Conservation (phyloP, 2,113 vertebrate genomes). For the Micronycteris hirsuta region DNA sequence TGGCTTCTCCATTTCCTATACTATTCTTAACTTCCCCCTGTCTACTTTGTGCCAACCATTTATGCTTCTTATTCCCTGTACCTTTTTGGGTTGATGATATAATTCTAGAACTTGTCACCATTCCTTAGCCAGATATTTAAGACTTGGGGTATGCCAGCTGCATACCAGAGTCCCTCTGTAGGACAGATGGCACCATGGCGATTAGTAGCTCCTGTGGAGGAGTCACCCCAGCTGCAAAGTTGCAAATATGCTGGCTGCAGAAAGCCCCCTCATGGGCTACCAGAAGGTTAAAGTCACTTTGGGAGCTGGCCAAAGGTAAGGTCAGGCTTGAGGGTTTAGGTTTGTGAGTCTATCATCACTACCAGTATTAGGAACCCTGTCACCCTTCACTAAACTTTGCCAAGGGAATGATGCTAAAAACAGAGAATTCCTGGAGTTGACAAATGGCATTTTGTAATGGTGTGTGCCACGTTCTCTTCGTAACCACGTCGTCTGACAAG, state of each 20-base stretch:
- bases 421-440: neutral
- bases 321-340: neutral
- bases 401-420: neutral
- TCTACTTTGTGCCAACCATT: no score
- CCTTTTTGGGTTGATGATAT: neutral
- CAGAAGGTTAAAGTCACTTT: neutral
- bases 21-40: no score
- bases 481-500: no score
- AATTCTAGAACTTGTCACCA: neutral
- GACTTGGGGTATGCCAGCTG: no score
- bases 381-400: neutral
- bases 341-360: no score
- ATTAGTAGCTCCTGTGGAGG: no score
- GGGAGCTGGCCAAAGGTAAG: neutral
- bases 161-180: neutral
- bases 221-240: fast-evolving
- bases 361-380: no score
- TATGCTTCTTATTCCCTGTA: no score
- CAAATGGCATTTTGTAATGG: neutral
- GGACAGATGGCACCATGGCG: neutral
- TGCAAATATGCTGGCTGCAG: neutral
- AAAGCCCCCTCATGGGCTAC: neutral
- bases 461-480: no score
- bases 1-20: no score
- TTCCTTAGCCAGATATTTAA: neutral